phyloP scores from a whole-genome alignment of 2,888 invertebrate genomes.

The Clunio marinus region DNA sequence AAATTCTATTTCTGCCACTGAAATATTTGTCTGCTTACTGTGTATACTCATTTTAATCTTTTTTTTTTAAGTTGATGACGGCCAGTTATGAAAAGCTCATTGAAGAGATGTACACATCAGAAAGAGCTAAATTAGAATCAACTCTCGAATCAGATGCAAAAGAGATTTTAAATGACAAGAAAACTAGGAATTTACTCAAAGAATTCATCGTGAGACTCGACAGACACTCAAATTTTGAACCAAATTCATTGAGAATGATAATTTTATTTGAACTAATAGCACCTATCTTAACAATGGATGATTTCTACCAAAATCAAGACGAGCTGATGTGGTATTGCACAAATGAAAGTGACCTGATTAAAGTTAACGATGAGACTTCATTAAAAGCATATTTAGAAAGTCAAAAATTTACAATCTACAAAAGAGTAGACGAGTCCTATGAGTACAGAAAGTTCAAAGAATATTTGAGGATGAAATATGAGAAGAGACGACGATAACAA shows the following conservation, averaged over 20 bases:
- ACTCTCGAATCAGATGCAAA: not conserved
- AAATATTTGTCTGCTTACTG: too few species aligned
- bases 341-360: not conserved
- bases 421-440: not conserved
- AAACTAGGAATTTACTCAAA: not conserved
- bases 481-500: not conserved
- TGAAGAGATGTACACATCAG: not conserved
- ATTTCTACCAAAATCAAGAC: not conserved
- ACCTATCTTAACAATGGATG: not conserved
- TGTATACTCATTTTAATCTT: not conserved
- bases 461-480: not conserved
- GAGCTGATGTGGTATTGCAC: not conserved
- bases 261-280: not conserved
- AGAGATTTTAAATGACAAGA: slow-evolving; percentile 15
- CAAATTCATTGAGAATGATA: not conserved
- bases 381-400: not conserved
- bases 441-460: not conserved
- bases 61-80: slow-evolving; percentile 9
- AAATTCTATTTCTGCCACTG: too few species aligned
- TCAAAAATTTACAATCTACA: slow-evolving; percentile 1
- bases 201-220: slow-evolving; percentile 4
- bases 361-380: slow-evolving; percentile 5
- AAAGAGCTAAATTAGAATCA: not conserved
- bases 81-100: slow-evolving; percentile 4
- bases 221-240: slow-evolving; percentile 1